Percentiles rank a stretch among this genome's conserved stretches.
phyloP scores from a whole-genome alignment of 2,888 invertebrate species.

The Hymenopus coronatus region DNA sequence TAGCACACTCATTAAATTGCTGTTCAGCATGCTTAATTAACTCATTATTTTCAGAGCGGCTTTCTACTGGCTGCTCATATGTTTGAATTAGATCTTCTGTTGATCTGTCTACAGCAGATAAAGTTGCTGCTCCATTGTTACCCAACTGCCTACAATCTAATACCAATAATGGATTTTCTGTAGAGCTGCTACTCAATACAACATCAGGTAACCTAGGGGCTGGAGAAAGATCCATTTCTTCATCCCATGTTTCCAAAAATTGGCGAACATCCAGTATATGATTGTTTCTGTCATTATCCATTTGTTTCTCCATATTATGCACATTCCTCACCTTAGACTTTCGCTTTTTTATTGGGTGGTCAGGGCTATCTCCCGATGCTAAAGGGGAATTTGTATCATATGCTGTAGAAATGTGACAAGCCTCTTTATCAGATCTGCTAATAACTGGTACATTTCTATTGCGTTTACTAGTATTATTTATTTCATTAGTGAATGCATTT shows the following conservation, averaged over 20 bases:
- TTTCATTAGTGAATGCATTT: neutral
- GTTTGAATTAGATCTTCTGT: neutral
- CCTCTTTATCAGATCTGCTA: neutral
- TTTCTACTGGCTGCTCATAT: neutral
- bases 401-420: neutral
- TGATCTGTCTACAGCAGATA: constrained; percentile 6
- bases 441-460: neutral
- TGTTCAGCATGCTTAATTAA: neutral
- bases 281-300: constrained; percentile 37
- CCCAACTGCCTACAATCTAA: constrained; percentile 34
- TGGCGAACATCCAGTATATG: constrained; percentile 46
- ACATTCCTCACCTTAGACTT: neutral
- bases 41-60: neutral
- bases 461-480: neutral
- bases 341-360: neutral
- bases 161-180: constrained; percentile 38
- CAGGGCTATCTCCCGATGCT: neutral
- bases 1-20: neutral
- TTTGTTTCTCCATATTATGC: neutral
- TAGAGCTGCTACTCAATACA: constrained; percentile 36
- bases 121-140: neutral
- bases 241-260: constrained; percentile 47
- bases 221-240: constrained; percentile 44
- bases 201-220: constrained; percentile 37
- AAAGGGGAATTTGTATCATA: neutral